Conservation (phyloP, 2,797 vertebrate species). For the Artibeus jamaicensis region DNA sequence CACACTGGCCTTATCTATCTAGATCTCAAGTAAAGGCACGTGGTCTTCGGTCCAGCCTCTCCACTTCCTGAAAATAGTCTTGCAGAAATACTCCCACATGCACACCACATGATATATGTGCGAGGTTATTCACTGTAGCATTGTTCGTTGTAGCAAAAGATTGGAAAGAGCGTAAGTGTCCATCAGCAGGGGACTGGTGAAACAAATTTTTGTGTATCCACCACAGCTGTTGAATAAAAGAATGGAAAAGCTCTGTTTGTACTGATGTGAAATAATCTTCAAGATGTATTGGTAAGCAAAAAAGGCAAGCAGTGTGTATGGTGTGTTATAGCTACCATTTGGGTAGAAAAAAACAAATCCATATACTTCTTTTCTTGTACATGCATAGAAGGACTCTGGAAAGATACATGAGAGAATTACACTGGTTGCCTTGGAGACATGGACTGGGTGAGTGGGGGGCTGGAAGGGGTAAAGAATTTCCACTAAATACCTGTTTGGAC, state of each 20-base stretch:
- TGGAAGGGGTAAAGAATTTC: slow-evolving; percentile 42
- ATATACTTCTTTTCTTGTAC: slow-evolving; percentile 52
- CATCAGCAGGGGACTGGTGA: slow-evolving; percentile 57
- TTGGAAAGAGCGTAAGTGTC: slow-evolving; percentile 55
- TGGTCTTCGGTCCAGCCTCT: slow-evolving; percentile 54
- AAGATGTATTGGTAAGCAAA: slow-evolving; percentile 60
- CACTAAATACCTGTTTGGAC: slow-evolving; percentile 58
- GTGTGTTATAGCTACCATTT: slow-evolving; percentile 45
- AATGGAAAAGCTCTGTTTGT: slow-evolving; percentile 60
- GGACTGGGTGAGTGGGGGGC: neutral
- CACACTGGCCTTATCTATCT: neutral
- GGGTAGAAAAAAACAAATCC: slow-evolving; percentile 47
- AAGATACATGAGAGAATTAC: slow-evolving; percentile 62
- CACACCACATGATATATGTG: slow-evolving; percentile 58
- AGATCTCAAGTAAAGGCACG: slow-evolving; percentile 44
- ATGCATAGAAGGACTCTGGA: slow-evolving; percentile 58
- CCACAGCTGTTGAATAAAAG: slow-evolving; percentile 65
- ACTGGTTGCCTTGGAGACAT: slow-evolving; percentile 63
- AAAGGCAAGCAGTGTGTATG: slow-evolving; percentile 35
- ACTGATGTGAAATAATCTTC: slow-evolving; percentile 59
- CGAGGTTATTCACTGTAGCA: slow-evolving; percentile 54
- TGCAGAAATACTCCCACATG: slow-evolving; percentile 41
- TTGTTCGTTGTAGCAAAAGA: slow-evolving; percentile 54
- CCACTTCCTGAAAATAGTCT: slow-evolving; percentile 58
- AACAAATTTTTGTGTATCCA: slow-evolving; percentile 65